Evolutionary conservation across 30 jellyfish, hydroid and myxozoan species (phyloP), one percentile per base, ranked within the genome.

Genomic region (Turritopsis dohrnii): DNA sequence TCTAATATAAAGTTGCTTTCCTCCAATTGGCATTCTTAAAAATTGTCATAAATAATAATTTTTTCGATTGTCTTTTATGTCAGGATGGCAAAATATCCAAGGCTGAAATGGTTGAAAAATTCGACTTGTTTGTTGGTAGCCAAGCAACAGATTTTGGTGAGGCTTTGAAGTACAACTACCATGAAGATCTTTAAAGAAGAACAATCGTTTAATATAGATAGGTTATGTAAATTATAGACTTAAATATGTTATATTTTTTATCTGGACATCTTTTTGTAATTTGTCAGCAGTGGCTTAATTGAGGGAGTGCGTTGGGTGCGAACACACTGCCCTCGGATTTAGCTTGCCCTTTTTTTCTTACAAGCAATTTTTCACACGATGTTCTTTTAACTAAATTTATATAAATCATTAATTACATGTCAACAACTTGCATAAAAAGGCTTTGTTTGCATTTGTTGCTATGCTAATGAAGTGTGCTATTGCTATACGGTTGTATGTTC

Each of bases 111-210:
- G 90, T 92, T 8, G 98, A 88, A 9, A 92, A 92, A 69, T 92
- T 76, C 72, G 98, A 92, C 69, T 80, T 92, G 54, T 92, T 87
- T 82, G 98, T 92, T 31, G 98, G 98, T 21, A 92, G 98, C 65
- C 98, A 92, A 84, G 98, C 98, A 8, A 92, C 98, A 9, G 98
- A 92, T 74, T 92, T 92, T 81, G 98, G 98, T 22, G 98, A 92
- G 22, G 98, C 98, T 4, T 84, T 92, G 71, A 83, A 88, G 19
- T 69, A 69, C 19, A 69, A 69, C 4, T 41, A 41, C 60, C 77
- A 69, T 21, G 77, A 69, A 69, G 77, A 69, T 69, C 30, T 69
- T n/a, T 69, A 69, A 19, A 69, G n/a, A n/a, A n/a, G n/a, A 41
- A 13, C 13, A 41, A 3, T 41, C 60, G 13, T 41, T 41, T 41